These are phyloP conservation scores for Venturia canescens DNA, from an alignment of 1,140 invertebrate genomes.

Conservation along the genomic window DNA sequence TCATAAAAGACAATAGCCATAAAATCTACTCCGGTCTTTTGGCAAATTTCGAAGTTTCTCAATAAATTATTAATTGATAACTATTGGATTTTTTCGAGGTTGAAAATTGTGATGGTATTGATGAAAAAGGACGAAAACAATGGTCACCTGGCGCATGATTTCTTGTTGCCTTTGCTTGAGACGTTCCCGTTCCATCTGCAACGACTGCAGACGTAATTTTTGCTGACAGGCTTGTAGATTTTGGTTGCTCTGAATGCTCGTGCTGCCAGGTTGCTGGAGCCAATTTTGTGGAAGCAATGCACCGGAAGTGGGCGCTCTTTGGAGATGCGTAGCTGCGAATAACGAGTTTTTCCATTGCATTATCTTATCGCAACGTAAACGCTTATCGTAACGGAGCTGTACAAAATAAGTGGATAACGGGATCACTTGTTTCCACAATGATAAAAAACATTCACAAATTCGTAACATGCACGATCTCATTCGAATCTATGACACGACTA, in stretches of 20 bases:
- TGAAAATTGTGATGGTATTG: too few relatives aligned
- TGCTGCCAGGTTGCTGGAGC: slow-evolving; percentile 72
- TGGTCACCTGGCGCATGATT: slow-evolving; percentile 87
- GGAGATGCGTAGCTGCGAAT: slow-evolving; percentile 83
- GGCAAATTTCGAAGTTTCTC: neutral
- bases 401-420: too few relatives aligned
- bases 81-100: too few relatives aligned
- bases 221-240: slow-evolving; percentile 84
- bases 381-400: slow-evolving; percentile 6
- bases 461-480: too few relatives aligned
- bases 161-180: slow-evolving; percentile 92
- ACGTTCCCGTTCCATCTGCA: slow-evolving; percentile 91
- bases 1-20: too few relatives aligned
- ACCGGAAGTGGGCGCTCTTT: slow-evolving; percentile 81
- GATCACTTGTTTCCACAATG: too few relatives aligned
- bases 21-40: neutral
- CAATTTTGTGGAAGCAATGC: slow-evolving; percentile 79
- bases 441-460: too few relatives aligned
- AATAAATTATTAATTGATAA: too few relatives aligned
- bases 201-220: slow-evolving; percentile 87
- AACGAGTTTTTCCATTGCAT: slow-evolving; percentile 38
- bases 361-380: slow-evolving; percentile 35
- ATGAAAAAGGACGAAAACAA: slow-evolving; percentile 30
- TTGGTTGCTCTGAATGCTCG: slow-evolving; percentile 76
- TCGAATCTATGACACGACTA: too few relatives aligned